phyloP scores from a whole-genome alignment of 1,140 invertebrate genomes.

The Hyposmocoma kahamanoa region DNA sequence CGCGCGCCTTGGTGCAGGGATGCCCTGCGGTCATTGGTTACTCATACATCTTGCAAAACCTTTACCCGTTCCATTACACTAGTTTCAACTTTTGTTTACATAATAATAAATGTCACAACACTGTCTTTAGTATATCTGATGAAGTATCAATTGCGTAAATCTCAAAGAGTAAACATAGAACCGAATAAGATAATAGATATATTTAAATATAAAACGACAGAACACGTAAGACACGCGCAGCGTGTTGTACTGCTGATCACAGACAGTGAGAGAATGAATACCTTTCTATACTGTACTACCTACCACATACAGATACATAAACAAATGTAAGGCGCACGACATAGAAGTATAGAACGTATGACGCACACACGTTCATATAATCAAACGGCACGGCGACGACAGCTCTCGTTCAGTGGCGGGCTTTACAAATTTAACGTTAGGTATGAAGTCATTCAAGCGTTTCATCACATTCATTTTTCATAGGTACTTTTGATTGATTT shows the following conservation, averaged over 20 bases:
- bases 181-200: neutral
- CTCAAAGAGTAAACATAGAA: neutral
- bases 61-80: conserved; percentile 26
- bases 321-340: neutral
- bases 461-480: no score
- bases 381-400: no score
- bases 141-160: neutral
- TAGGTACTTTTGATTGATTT: no score
- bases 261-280: conserved; percentile 26
- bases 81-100: conserved; percentile 29
- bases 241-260: conserved; percentile 17
- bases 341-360: conserved; percentile 9
- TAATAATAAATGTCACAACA: conserved; percentile 19
- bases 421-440: neutral
- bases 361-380: conserved; percentile 2
- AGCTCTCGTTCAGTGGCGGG: neutral
- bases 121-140: no score
- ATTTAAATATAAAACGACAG: neutral
- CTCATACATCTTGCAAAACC: conserved; percentile 50
- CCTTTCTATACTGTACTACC: conserved; percentile 16
- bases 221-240: conserved; percentile 17
- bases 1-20: conserved; percentile 32
- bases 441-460: no score
- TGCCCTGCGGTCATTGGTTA: conserved; percentile 51
- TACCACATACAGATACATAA: conserved; percentile 6